Percentiles rank a stretch among this genome's conserved stretches.
Evolutionary conservation across 2,113 vertebrate genomes (phyloP).

Genomic region (Pavo muticus): DNA sequence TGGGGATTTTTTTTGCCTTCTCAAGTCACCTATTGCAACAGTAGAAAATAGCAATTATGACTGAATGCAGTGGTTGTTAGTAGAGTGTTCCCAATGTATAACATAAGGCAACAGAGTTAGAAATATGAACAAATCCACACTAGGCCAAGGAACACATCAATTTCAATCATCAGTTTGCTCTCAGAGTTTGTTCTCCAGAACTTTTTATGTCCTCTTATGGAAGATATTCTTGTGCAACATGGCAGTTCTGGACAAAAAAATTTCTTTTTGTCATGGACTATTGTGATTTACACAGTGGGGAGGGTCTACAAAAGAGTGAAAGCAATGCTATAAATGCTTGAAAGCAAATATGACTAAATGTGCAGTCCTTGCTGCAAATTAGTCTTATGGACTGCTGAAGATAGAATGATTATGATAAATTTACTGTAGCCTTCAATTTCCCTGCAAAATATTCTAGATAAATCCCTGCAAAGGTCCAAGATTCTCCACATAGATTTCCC

Average conservation of each 20-base stretch:
- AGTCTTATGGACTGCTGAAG: background rate
- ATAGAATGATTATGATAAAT: background rate
- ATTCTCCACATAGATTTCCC: background rate
- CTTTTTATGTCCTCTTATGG: background rate
- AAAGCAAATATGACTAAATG: background rate
- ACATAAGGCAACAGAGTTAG: background rate
- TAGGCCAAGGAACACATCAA: background rate
- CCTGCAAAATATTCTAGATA: background rate
- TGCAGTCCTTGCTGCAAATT: background rate
- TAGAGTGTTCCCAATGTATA: background rate
- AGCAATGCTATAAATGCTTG: background rate
- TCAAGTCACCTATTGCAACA: background rate
- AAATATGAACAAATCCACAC: background rate
- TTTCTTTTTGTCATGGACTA: background rate
- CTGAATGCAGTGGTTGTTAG: background rate
- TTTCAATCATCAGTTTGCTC: background rate
- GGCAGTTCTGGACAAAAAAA: background rate
- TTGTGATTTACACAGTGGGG: background rate
- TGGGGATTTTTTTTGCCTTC: background rate
- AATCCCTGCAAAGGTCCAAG: background rate
- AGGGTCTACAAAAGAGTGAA: background rate
- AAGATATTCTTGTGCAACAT: background rate
- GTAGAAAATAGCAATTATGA: background rate
- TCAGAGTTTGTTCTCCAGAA: background rate
- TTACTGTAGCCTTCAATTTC: background rate